A percentile compares a stretch with the other conserved stretches of the same genome.
phyloP scores from a whole-genome alignment of 2,797 vertebrate species.

The Neomorphus geoffroyi region DNA sequence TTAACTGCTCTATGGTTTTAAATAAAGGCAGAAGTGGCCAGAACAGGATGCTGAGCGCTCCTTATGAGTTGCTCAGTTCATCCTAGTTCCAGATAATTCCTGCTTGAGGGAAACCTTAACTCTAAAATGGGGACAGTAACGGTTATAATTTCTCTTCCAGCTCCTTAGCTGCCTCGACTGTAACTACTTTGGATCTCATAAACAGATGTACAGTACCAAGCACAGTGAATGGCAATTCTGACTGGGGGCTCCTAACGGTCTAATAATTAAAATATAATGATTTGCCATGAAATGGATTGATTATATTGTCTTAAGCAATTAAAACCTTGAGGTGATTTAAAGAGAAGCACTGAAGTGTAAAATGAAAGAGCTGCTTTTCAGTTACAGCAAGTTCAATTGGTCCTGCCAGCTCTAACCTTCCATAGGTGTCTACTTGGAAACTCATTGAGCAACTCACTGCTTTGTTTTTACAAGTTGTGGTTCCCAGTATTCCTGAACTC shows the following conservation, averaged over 20 bases:
- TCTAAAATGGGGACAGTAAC: neutral
- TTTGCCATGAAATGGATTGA: neutral
- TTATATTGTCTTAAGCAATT: neutral
- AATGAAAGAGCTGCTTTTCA: neutral
- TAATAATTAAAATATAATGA: neutral
- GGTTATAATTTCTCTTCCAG: neutral
- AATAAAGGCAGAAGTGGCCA: neutral
- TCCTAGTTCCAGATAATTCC: neutral
- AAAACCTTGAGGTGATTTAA: neutral
- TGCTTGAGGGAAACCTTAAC: neutral
- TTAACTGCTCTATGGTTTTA: neutral
- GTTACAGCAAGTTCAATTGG: neutral
- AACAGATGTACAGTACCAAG: neutral
- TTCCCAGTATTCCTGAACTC: neutral
- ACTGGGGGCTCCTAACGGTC: neutral
- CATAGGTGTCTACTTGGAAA: neutral
- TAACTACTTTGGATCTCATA: neutral
- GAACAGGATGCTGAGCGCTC: neutral
- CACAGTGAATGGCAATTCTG: neutral
- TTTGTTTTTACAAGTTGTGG: neutral
- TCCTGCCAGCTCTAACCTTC: neutral
- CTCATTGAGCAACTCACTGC: neutral
- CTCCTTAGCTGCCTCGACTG: neutral
- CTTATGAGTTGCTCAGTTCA: rapidly evolving
- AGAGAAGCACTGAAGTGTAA: neutral